phyloP scores from a whole-genome alignment of 2,888 invertebrate genomes.

The Leistus spinibarbis region DNA sequence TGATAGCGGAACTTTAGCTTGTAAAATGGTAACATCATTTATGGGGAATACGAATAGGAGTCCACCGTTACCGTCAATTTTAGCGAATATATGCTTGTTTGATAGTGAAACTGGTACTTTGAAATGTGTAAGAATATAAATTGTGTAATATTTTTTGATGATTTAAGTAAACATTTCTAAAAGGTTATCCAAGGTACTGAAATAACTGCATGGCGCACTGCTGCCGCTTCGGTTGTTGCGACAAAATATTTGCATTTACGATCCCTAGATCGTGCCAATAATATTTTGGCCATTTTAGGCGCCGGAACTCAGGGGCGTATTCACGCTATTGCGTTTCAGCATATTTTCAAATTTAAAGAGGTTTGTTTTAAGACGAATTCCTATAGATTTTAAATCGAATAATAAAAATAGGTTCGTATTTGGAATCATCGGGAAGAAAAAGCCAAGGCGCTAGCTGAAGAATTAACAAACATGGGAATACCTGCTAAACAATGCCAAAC shows the following conservation, averaged over 20 bases:
- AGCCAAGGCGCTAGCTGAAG: constrained; percentile 51
- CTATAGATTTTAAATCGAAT: background rate
- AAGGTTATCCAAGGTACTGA: constrained; percentile 60
- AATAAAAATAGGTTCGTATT: constrained; percentile 55
- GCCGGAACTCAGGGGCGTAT: constrained; percentile 61
- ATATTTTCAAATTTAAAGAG: constrained; percentile 57
- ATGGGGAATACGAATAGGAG: constrained; percentile 50
- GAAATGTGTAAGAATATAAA: constrained; percentile 51
- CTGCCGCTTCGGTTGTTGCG: constrained; percentile 63
- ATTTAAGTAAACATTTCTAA: background rate
- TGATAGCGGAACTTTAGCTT: constrained; percentile 52
- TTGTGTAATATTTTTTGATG: background rate
- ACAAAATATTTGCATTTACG: constrained; percentile 59
- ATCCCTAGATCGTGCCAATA: constrained; percentile 45
- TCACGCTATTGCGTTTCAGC: constrained; percentile 60
- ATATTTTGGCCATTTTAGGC: constrained; percentile 59
- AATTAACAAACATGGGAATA: constrained; percentile 48
- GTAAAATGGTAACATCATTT: constrained; percentile 60
- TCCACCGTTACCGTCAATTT: constrained; percentile 55
- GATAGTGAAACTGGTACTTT: constrained; percentile 56
- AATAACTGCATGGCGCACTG: constrained; percentile 65
- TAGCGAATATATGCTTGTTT: constrained; percentile 59
- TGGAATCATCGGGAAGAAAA: constrained; percentile 61
- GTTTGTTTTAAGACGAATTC: constrained; percentile 44
- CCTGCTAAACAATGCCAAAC: constrained; percentile 44